phyloP scores from a whole-genome alignment of 2,113 vertebrate species.

The Cyphomyrus discorhynchus region DNA sequence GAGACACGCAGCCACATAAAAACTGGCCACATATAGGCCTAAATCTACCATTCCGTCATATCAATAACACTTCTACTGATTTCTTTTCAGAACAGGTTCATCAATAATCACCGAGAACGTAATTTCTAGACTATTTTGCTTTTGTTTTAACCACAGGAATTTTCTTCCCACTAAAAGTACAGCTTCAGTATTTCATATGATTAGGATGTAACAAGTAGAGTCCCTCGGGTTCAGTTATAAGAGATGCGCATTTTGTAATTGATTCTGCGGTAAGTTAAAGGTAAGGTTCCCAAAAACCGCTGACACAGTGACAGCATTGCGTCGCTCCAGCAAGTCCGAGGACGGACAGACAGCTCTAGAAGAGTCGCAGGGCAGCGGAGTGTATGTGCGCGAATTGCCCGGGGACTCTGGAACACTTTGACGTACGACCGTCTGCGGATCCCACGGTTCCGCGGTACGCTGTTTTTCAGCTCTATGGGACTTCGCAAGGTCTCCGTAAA shows the following conservation, averaged over 20 bases:
- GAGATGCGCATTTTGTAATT: background rate
- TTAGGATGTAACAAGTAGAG: background rate
- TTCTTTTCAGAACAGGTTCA: background rate
- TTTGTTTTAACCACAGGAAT: background rate
- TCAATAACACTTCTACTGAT: background rate
- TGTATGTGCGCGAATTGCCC: background rate
- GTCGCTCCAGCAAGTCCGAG: background rate
- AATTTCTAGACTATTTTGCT: background rate
- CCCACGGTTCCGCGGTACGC: slow-evolving; percentile 40
- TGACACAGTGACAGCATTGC: background rate
- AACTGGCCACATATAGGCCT: no score
- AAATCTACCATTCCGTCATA: background rate
- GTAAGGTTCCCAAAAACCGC: background rate
- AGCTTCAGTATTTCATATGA: background rate
- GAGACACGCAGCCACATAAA: background rate
- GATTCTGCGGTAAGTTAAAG: background rate
- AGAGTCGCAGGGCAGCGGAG: background rate
- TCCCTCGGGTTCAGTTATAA: background rate
- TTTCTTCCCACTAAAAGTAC: background rate
- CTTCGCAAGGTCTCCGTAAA: slow-evolving; percentile 56
- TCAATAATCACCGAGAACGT: background rate
- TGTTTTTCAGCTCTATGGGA: slow-evolving; percentile 37
- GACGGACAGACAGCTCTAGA: slow-evolving; percentile 32
- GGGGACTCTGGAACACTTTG: slow-evolving; percentile 7
- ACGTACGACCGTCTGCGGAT: slow-evolving; percentile 25